Conservation (phyloP, 2,797 vertebrate genomes). For the Graptemys geographica region DNA sequence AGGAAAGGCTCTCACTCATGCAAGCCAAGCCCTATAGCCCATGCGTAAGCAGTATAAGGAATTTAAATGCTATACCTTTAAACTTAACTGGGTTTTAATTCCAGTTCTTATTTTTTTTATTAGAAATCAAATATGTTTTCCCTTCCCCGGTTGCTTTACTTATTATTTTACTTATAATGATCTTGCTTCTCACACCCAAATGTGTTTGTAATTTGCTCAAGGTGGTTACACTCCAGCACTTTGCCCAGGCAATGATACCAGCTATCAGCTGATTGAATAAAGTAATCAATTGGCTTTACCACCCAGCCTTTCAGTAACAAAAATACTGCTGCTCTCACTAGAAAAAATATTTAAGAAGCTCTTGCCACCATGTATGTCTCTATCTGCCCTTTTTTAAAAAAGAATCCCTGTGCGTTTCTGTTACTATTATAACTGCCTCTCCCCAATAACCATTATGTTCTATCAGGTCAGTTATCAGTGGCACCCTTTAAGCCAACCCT, state of each 20-base stretch:
- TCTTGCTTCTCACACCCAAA: not conserved
- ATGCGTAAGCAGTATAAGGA: not conserved
- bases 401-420: slow-evolving; percentile 5
- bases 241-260: not conserved
- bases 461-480: slow-evolving; percentile 39
- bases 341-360: slow-evolving; percentile 38
- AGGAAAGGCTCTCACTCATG: not conserved
- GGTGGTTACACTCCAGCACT: not conserved
- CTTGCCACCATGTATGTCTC: slow-evolving; percentile 17
- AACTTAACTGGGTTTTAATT: not conserved
- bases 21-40: not conserved
- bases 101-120: not conserved
- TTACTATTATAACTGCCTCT: slow-evolving; percentile 51
- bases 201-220: not conserved
- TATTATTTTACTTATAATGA: slow-evolving; percentile 8
- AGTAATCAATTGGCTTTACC: not conserved
- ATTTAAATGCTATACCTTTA: not conserved
- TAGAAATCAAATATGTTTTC: not conserved
- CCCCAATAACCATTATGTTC: slow-evolving; percentile 43
- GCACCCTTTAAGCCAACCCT: slow-evolving; percentile 47
- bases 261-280: not conserved
- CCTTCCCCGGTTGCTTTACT: not conserved
- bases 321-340: not conserved
- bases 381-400: slow-evolving; percentile 20
- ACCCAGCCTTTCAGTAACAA: not conserved